Conservation (phyloP, 2,113 vertebrate species). For the Acinonyx jubatus region DNA sequence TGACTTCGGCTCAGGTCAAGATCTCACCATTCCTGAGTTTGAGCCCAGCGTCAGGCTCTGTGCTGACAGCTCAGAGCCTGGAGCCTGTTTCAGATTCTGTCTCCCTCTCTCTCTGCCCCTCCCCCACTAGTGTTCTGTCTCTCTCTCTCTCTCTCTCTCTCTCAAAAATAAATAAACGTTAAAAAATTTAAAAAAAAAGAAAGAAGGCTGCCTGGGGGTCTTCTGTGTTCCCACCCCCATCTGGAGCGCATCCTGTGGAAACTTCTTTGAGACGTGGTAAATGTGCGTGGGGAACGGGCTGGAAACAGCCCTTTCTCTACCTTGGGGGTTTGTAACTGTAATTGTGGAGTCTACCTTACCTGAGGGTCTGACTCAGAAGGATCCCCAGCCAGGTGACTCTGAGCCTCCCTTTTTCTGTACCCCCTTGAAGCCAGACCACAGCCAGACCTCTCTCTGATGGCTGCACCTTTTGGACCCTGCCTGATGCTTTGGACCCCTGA, state of each 20-base stretch:
- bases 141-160: too few species aligned
- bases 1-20: too few species aligned
- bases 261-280: background rate
- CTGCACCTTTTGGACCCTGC: background rate
- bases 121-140: too few species aligned
- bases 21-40: too few species aligned
- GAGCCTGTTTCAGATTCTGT: too few species aligned
- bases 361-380: background rate
- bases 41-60: too few species aligned
- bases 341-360: background rate
- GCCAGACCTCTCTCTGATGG: background rate
- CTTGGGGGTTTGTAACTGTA: background rate
- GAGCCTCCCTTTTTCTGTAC: background rate
- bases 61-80: too few species aligned
- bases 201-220: background rate
- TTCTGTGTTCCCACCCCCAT: background rate
- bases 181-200: too few species aligned
- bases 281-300: background rate
- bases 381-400: background rate
- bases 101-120: too few species aligned
- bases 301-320: background rate
- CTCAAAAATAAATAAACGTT: too few species aligned
- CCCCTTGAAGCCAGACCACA: too few species aligned
- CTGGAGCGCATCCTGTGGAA: accelerated
- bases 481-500: background rate